These are phyloP conservation scores for Catagonus wagneri DNA, from an alignment of 2,113 vertebrate genomes.

Conservation along the genomic window DNA sequence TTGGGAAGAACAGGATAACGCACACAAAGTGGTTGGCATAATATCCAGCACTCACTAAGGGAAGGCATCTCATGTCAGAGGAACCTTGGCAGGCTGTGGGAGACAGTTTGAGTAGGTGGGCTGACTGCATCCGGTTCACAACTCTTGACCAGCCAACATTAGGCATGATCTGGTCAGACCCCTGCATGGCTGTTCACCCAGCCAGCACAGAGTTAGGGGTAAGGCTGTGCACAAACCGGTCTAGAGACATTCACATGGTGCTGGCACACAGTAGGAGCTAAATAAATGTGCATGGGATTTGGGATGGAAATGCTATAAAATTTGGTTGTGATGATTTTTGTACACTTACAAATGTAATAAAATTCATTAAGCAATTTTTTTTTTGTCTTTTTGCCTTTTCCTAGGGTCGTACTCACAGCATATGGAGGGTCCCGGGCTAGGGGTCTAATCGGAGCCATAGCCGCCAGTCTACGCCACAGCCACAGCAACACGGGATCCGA, in stretches of 20 bases:
- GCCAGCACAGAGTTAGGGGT: background rate
- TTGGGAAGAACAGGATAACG: background rate
- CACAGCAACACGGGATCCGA: too few relatives aligned
- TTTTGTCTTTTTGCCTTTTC: too few relatives aligned
- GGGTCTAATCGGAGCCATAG: too few relatives aligned
- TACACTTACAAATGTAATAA: too few relatives aligned
- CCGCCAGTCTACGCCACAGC: too few relatives aligned
- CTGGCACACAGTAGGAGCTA: background rate
- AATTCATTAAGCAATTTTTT: too few relatives aligned
- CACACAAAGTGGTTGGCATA: background rate
- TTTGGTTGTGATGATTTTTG: too few relatives aligned
- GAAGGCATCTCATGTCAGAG: background rate
- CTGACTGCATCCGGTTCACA: background rate
- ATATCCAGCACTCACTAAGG: background rate
- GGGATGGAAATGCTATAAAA: too few relatives aligned
- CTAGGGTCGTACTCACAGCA: too few relatives aligned
- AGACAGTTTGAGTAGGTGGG: background rate
- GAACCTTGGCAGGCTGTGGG: background rate
- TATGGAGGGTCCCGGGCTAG: too few relatives aligned
- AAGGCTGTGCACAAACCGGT: background rate
- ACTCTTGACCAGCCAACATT: background rate
- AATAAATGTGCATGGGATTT: background rate
- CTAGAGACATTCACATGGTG: background rate
- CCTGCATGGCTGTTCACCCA: background rate
- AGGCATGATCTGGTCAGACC: background rate